Conservation (phyloP, 2,888 invertebrate species). For the Psylliodes chrysocephalus region DNA sequence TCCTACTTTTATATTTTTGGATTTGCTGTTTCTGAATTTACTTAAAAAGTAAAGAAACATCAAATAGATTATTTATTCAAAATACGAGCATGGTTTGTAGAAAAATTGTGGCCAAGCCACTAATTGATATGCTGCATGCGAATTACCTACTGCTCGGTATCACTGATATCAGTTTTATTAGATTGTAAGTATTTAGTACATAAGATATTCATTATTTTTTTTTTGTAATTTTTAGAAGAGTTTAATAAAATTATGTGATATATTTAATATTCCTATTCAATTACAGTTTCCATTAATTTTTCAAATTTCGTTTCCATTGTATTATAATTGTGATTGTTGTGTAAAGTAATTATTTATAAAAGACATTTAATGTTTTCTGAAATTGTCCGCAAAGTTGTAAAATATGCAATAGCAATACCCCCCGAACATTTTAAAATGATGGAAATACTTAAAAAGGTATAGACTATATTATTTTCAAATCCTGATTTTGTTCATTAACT, state of each 20-base stretch:
- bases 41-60: no score
- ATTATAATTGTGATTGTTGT: conserved; percentile 16
- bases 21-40: no score
- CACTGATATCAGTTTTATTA: conserved; percentile 37
- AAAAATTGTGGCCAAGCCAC: conserved; percentile 31
- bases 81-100: not conserved
- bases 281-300: conserved; percentile 27
- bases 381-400: no score
- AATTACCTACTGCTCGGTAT: conserved; percentile 33
- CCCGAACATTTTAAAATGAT: no score
- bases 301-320: conserved; percentile 7
- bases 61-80: not conserved
- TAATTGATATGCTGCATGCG: conserved; percentile 23
- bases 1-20: no score
- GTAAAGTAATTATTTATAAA: conserved; percentile 8
- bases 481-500: no score
- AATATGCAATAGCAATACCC: no score
- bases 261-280: conserved; percentile 38
- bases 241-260: conserved; percentile 42
- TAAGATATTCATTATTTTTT: conserved; percentile 34
- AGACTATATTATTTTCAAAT: no score
- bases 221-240: conserved; percentile 38
- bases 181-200: conserved; percentile 30
- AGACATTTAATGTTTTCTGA: no score
- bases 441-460: no score